Conservation (phyloP, 2,113 vertebrate species). For the Hippopotamus amphibius region DNA sequence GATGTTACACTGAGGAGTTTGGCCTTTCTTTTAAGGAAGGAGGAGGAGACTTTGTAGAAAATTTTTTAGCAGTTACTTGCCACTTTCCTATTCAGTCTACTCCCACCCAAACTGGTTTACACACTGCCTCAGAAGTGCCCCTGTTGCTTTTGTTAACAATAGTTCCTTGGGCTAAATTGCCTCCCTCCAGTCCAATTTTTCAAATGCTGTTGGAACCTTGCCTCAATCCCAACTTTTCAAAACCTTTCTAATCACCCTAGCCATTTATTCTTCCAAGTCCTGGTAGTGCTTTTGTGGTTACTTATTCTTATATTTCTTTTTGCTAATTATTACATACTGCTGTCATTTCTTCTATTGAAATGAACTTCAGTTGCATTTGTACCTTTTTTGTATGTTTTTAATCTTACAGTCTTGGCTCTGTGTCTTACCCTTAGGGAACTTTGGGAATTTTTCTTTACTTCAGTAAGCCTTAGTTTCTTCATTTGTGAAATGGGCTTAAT, state of each 20-base stretch:
- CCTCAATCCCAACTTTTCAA: conserved; percentile 21
- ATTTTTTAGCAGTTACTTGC: not conserved
- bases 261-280: conserved; percentile 23
- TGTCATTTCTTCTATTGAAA: conserved; percentile 41
- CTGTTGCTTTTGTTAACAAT: conserved; percentile 28
- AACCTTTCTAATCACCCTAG: conserved; percentile 36
- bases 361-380: conserved; percentile 33
- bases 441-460: conserved; percentile 43
- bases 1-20: not conserved
- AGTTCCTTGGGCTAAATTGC: conserved; percentile 4
- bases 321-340: conserved; percentile 2
- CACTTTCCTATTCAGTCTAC: not conserved
- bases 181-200: not conserved
- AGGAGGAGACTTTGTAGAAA: not conserved
- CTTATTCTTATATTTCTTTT: conserved; percentile 50
- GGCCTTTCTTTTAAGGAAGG: conserved; percentile 29
- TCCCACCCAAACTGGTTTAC: not conserved
- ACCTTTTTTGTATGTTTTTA: not conserved
- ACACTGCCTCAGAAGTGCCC: not conserved
- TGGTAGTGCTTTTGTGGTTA: conserved; percentile 15
- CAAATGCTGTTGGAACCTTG: conserved; percentile 4
- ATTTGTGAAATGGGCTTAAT: conserved; percentile 46
- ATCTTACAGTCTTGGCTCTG: not conserved
- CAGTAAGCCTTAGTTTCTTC: not conserved
- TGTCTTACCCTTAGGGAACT: not conserved